Evolutionary conservation across 2,797 vertebrate species (phyloP).

Genomic region (Falco peregrinus): DNA sequence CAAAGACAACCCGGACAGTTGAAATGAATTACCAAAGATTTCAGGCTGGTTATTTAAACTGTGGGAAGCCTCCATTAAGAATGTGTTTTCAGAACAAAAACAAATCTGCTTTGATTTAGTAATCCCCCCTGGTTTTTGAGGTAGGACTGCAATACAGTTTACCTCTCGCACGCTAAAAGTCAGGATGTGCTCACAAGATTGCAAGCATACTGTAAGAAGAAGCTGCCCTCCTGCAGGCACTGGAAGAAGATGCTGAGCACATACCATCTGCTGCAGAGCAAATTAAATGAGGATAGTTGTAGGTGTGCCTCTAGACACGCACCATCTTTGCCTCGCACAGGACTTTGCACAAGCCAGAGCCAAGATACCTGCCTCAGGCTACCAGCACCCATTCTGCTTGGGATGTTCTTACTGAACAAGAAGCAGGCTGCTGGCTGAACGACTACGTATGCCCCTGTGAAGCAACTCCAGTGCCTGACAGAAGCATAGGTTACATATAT

Average conservation of each 20-base stretch:
- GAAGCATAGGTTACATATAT: neutral
- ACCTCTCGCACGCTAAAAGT: neutral
- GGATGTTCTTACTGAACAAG: neutral
- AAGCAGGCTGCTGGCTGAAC: neutral
- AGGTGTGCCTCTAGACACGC: neutral
- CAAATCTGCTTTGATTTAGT: neutral
- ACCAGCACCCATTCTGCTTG: neutral
- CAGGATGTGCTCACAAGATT: neutral
- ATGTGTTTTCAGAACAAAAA: neutral
- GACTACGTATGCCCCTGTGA: neutral
- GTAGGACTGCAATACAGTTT: neutral
- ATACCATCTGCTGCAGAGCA: neutral
- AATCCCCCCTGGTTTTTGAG: neutral
- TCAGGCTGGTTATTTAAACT: neutral
- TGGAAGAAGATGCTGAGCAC: neutral
- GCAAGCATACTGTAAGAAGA: fast-evolving
- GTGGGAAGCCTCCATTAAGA: neutral
- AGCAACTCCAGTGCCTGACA: neutral
- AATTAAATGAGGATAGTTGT: neutral
- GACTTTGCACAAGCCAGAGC: neutral
- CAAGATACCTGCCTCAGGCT: neutral
- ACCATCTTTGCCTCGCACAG: neutral
- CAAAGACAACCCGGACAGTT: neutral
- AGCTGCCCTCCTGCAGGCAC: neutral
- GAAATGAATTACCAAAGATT: neutral